A percentile compares a stretch with the other conserved stretches of the same genome.
phyloP scores from a whole-genome alignment of 2,113 vertebrate species.

The Platanista minor region DNA sequence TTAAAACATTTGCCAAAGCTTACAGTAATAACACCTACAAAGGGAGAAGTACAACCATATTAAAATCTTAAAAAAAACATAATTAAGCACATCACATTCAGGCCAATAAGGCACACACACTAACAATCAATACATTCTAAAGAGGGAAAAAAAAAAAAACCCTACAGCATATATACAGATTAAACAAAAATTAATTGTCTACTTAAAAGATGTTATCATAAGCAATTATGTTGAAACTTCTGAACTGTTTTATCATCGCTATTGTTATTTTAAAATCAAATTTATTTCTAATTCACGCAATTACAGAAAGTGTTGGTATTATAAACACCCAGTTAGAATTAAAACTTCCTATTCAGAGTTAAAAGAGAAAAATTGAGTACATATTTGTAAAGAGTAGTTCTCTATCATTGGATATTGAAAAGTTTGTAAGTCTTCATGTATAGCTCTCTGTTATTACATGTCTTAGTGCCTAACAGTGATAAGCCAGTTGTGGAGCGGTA shows the following conservation, averaged over 20 bases:
- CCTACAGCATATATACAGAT: neutral
- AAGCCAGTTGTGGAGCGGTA: fast-evolving
- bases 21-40: neutral
- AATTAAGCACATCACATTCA: neutral
- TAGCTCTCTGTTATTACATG: neutral
- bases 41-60: neutral
- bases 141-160: neutral
- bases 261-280: neutral
- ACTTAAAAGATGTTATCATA: neutral
- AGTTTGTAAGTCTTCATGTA: neutral
- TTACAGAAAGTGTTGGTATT: neutral
- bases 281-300: neutral
- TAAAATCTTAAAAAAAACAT: neutral
- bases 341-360: neutral
- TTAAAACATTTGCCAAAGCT: neutral
- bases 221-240: neutral
- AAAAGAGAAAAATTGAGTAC: neutral
- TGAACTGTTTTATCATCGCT: neutral
- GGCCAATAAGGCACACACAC: neutral
- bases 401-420: neutral
- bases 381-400: neutral
- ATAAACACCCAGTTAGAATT: neutral
- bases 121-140: neutral
- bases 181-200: neutral
- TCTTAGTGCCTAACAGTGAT: neutral